A percentile compares a stretch with the other conserved stretches of the same genome.
phyloP scores from a whole-genome alignment of 2,888 invertebrate genomes.

The Sarcophaga caerulescens region DNA sequence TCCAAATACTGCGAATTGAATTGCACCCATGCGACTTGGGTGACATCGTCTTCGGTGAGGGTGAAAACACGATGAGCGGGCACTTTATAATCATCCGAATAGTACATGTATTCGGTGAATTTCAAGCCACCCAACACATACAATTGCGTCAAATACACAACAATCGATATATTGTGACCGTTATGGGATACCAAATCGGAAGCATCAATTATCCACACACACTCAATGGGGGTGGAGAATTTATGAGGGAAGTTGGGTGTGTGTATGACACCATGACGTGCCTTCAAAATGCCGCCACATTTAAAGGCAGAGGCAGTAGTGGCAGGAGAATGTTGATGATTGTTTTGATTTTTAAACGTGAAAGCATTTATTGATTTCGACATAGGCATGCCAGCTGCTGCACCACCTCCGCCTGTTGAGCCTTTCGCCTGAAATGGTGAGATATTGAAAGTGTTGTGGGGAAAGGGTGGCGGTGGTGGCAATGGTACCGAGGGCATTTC shows the following conservation, averaged over 20 bases:
- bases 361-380: conserved; percentile 60
- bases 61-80: conserved; percentile 86
- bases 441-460: conserved; percentile 72
- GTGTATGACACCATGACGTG: conserved; percentile 87
- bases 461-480: conserved; percentile 76
- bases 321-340: conserved; percentile 44
- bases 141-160: conserved; percentile 93
- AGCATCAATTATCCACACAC: conserved; percentile 94
- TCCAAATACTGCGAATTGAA: conserved; percentile 88
- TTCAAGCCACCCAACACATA: conserved; percentile 90
- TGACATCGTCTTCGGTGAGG: conserved; percentile 89
- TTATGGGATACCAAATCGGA: conserved; percentile 82
- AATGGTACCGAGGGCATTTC: conserved; percentile 75
- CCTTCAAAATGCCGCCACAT: conserved; percentile 87
- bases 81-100: conserved; percentile 86
- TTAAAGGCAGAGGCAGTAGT: conserved; percentile 51
- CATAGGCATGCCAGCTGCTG: neutral
- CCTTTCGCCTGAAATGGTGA: conserved; percentile 55
- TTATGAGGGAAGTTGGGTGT: conserved; percentile 92
- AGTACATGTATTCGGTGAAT: conserved; percentile 89
- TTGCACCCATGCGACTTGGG: conserved; percentile 84
- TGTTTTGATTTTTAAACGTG: conserved; percentile 46
- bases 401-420: conserved; percentile 19
- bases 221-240: conserved; percentile 91
- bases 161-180: conserved; percentile 85